phyloP scores from a whole-genome alignment of 2,113 vertebrate species.

The Scomber scombrus region DNA sequence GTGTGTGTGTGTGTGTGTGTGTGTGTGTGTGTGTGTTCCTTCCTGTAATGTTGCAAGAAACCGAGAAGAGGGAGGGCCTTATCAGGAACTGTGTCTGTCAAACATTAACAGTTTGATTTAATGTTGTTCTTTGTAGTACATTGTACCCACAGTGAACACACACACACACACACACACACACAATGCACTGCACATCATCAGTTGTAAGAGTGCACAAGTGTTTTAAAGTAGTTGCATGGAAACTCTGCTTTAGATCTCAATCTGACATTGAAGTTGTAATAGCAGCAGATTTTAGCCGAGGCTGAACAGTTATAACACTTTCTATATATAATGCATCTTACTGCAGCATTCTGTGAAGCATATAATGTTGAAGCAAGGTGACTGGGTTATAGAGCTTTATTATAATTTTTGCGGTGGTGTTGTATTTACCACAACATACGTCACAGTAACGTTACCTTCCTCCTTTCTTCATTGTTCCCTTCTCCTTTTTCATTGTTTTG shows the following conservation, averaged over 20 bases:
- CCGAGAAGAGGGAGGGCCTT: slow-evolving; percentile 63
- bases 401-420: neutral
- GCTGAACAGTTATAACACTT: neutral
- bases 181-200: neutral
- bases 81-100: slow-evolving; percentile 64
- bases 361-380: neutral
- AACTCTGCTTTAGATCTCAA: neutral
- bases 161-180: neutral
- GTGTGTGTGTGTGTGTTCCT: slow-evolving; percentile 33
- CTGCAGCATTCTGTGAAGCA: neutral
- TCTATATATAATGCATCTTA: neutral
- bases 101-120: slow-evolving; percentile 69
- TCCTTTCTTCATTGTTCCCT: neutral
- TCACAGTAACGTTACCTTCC: neutral
- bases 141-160: slow-evolving; percentile 18
- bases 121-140: slow-evolving; percentile 38
- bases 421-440: neutral
- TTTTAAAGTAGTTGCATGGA: neutral
- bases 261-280: neutral
- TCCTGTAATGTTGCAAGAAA: slow-evolving; percentile 65
- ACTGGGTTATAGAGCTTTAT: neutral
- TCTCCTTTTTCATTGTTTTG: neutral
- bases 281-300: neutral
- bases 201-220: neutral
- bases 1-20: slow-evolving; percentile 5